Percentiles rank a stretch among this genome's conserved stretches.
phyloP scores from a whole-genome alignment of 2,888 invertebrate species.

The Morpho achilles region DNA sequence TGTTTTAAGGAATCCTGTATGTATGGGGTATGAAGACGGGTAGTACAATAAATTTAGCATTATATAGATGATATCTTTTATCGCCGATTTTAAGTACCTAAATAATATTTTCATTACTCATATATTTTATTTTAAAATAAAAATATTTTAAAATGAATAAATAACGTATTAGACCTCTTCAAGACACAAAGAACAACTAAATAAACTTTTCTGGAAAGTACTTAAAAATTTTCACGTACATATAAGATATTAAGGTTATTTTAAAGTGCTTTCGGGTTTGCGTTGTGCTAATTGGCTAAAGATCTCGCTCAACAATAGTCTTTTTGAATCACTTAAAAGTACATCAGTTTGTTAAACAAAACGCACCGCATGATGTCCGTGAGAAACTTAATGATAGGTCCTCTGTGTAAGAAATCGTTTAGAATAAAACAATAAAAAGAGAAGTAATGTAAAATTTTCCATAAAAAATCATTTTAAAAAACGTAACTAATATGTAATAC shows the following conservation, averaged over 20 bases:
- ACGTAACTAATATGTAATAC: not conserved
- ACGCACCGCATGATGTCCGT: conserved; percentile 30
- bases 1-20: no score
- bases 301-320: conserved; percentile 38
- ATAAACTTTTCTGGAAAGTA: conserved; percentile 46
- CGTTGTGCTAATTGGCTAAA: conserved; percentile 54
- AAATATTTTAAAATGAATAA: no score
- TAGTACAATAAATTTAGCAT: no score
- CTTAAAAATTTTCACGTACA: conserved; percentile 44
- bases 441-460: no score
- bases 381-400: conserved; percentile 22
- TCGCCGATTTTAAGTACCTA: no score
- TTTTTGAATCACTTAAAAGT: conserved; percentile 61
- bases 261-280: conserved; percentile 30
- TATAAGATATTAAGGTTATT: conserved; percentile 37
- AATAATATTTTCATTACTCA: no score
- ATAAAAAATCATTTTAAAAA: no score
- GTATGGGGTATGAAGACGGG: no score
- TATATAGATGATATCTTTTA: no score
- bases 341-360: conserved; percentile 58
- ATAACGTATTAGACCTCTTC: not conserved
- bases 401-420: not conserved
- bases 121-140: no score
- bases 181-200: conserved; percentile 34
- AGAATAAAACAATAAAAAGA: no score